Percentiles rank a stretch among this genome's conserved stretches.
Evolutionary conservation across 2,113 vertebrate genomes (phyloP).

Genomic region (Brachirus orientalis): DNA sequence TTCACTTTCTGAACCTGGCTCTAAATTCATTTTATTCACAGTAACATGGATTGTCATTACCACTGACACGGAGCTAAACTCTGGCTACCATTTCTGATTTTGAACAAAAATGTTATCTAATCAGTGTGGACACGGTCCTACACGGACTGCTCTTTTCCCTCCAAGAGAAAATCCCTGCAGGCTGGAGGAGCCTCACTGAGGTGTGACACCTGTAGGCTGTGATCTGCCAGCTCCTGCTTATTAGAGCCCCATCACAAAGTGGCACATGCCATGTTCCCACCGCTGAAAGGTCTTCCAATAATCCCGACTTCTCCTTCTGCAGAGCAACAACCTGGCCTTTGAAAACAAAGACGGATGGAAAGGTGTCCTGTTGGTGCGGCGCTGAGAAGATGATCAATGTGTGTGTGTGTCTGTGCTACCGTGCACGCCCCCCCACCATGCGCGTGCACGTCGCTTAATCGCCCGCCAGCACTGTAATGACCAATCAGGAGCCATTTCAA

Average conservation of each 20-base stretch:
- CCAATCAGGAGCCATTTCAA: conserved; percentile 59
- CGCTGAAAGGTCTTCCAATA: not conserved
- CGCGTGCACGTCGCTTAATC: conserved; percentile 26
- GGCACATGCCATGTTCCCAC: not conserved
- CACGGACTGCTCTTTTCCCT: no score
- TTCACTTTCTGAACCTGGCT: no score
- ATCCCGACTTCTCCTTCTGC: not conserved
- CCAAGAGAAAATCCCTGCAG: not conserved
- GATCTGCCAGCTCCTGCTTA: not conserved
- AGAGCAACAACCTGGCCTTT: not conserved
- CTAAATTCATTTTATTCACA: no score
- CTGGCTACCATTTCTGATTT: no score
- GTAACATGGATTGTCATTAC: no score
- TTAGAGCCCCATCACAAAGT: not conserved
- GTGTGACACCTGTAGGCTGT: not conserved
- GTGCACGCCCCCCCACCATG: no score
- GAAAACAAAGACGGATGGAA: conserved; percentile 10
- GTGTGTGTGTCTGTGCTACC: not conserved
- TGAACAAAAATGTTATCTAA: no score
- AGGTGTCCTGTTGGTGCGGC: not conserved
- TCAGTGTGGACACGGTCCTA: no score
- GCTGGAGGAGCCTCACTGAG: not conserved
- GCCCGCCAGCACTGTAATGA: conserved; percentile 18
- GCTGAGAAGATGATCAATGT: not conserved
- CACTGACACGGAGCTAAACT: no score